A percentile compares a stretch with the other conserved stretches of the same genome.
Evolutionary conservation across 2,113 vertebrate species (phyloP).

Genomic region (Elgaria multicarinata): DNA sequence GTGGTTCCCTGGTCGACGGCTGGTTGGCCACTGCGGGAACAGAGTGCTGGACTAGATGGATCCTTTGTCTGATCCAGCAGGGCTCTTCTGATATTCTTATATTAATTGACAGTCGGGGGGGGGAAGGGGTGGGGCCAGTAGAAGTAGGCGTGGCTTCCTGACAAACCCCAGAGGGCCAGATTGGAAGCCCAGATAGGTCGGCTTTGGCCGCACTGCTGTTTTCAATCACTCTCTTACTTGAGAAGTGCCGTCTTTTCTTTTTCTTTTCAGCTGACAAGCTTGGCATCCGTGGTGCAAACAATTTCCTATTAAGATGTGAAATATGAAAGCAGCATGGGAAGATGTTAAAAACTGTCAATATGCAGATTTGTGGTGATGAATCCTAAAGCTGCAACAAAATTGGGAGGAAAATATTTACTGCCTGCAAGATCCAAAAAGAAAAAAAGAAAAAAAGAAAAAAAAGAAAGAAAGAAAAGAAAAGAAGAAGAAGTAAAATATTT

Average conservation of each 20-base stretch:
- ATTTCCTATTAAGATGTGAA: slow-evolving; percentile 26
- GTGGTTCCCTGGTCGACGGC: too few relatives aligned
- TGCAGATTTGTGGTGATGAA: slow-evolving; percentile 30
- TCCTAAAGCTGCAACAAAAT: slow-evolving; percentile 26
- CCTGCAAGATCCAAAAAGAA: background rate
- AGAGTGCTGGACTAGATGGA: too few relatives aligned
- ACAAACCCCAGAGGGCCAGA: too few relatives aligned
- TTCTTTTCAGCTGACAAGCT: background rate
- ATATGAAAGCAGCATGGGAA: background rate
- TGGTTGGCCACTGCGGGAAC: too few relatives aligned
- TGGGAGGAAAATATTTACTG: slow-evolving; percentile 59
- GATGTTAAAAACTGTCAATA: slow-evolving; percentile 33
- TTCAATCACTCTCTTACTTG: background rate
- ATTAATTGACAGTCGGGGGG: too few relatives aligned
- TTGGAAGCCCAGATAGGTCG: too few relatives aligned
- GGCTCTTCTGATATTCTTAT: too few relatives aligned
- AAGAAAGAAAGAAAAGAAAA: background rate
- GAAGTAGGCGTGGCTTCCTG: too few relatives aligned
- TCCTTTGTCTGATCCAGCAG: too few relatives aligned
- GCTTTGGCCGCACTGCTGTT: too few relatives aligned
- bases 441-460: slow-evolving; percentile 11
- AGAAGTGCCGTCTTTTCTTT: background rate
- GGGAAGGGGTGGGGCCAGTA: too few relatives aligned
- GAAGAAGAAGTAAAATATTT: slow-evolving; percentile 27
- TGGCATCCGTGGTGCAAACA: slow-evolving; percentile 25